Evolutionary conservation across 2,113 vertebrate species (phyloP), one percentile per base, ranked within the genome.

Genomic region (Ameiurus melas): DNA sequence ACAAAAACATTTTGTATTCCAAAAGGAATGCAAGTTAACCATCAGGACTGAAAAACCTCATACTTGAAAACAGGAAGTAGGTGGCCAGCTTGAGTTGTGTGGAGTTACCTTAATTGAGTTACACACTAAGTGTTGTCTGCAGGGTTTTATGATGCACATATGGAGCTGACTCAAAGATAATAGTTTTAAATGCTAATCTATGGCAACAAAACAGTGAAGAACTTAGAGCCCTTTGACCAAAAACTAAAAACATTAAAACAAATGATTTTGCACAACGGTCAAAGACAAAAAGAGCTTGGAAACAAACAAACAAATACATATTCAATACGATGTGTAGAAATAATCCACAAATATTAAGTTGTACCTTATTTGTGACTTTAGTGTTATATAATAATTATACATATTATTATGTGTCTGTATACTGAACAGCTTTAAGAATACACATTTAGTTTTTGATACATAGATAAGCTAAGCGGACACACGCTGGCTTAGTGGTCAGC

Each of bases 1-100:
- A 27, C 36, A n/a, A 71, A 71, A 85, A 78, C 87, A 85, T 91
- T 85, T n/a, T 86, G 89, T 89, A 92, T 90, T 91, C 86, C 83
- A 86, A 84, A 83, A 92, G 85, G 87, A 94, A 86, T 71, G 85
- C 6, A 19, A 92, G 88, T 89, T 81, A 89, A 92, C 82, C 51
- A 71, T 86, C 84, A 85, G 3, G 10, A 57, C 86, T 88, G 27
- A 86, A 68, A 83, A 83, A 86, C 73, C 90, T 91, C 89, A 88
- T 85, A 88, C 78, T 86, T 19, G 66, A 89, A 86, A 89, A 92
- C 71, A 78, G 86, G 77, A 91, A 87, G 81, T 80, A 89, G 85
- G 60, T 66, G 19, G 22, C 58, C 57, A 22, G 57, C 43, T 81
- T 51, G 57, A 47, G 47, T 64, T 39, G 60, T 33, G 70, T 84